phyloP scores from a whole-genome alignment of 92 coral and sea anemone genomes.

The Ricordea florida region DNA sequence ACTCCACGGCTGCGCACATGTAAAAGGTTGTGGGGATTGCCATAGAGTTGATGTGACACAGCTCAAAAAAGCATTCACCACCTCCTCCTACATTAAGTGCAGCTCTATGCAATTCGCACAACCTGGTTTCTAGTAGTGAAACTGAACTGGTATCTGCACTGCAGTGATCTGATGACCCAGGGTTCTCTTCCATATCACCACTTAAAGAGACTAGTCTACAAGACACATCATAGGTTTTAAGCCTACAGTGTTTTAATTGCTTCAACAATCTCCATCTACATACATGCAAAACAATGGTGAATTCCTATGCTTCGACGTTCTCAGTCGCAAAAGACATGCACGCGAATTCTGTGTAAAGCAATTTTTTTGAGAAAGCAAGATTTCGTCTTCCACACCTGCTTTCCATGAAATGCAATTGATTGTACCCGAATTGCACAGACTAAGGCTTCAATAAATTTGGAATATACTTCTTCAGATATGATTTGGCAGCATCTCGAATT shows the following conservation, averaged over 20 bases:
- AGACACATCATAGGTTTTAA: neutral
- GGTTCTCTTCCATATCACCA: constrained; percentile 16
- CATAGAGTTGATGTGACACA: constrained; percentile 25
- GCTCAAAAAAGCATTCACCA: constrained; percentile 30
- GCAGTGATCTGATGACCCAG: constrained; percentile 8
- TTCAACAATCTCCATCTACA: neutral
- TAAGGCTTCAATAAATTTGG: too few species aligned
- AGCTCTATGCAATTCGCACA: neutral
- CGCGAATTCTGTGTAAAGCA: too few species aligned
- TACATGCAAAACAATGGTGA: neutral
- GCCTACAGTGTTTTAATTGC: neutral
- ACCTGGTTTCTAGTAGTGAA: constrained; percentile 4
- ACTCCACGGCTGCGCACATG: neutral
- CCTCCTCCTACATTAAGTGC: constrained; percentile 44
- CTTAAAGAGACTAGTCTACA: neutral
- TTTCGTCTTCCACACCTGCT: too few species aligned
- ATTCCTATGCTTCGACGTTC: neutral
- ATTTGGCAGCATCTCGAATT: too few species aligned
- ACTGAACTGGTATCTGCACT: neutral
- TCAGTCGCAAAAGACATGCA: neutral
- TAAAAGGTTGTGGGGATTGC: neutral
- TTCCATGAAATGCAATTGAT: too few species aligned
- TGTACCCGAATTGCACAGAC: too few species aligned
- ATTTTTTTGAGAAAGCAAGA: too few species aligned
- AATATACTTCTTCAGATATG: too few species aligned